phyloP scores from a whole-genome alignment of 2,888 invertebrate species.

The Tubulanus polymorphus region DNA sequence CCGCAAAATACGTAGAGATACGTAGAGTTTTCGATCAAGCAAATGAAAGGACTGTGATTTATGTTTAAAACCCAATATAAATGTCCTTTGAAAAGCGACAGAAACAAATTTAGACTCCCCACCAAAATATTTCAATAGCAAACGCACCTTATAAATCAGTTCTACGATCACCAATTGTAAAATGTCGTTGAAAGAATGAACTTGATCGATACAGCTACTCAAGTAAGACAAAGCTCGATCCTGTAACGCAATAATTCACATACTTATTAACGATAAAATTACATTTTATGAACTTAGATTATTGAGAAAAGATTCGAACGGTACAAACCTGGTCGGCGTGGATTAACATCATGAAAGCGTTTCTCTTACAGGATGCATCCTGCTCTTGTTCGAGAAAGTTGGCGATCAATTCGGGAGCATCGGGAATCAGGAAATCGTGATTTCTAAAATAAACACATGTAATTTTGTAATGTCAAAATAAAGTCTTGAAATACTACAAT shows the following conservation, averaged over 20 bases:
- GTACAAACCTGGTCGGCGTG: conserved; percentile 76
- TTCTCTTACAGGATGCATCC: conserved; percentile 98
- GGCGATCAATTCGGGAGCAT: conserved; percentile 94
- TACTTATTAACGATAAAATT: not conserved
- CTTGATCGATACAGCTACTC: conserved; percentile 86
- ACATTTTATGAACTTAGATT: not conserved
- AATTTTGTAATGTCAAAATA: no score
- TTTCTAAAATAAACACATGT: conserved; percentile 58
- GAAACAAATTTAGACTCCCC: not conserved
- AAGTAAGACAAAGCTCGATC: conserved; percentile 89
- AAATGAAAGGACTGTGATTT: no score
- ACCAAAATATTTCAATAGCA: not conserved
- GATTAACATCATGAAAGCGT: conserved; percentile 97
- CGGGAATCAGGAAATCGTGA: conserved; percentile 97
- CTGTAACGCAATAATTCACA: conserved; percentile 58
- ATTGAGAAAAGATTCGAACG: not conserved
- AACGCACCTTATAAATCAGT: conserved; percentile 87
- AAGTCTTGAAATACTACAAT: no score
- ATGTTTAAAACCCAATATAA: no score
- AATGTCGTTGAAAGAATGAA: conserved; percentile 89
- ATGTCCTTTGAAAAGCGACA: no score
- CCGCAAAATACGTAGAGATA: no score
- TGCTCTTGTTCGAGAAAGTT: conserved; percentile 93
- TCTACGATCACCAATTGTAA: conserved; percentile 97
- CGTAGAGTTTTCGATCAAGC: no score